Base-by-base conservation (phyloP, 2,888 invertebrate species). In the Mesopsocus fuscifrons region DNA sequence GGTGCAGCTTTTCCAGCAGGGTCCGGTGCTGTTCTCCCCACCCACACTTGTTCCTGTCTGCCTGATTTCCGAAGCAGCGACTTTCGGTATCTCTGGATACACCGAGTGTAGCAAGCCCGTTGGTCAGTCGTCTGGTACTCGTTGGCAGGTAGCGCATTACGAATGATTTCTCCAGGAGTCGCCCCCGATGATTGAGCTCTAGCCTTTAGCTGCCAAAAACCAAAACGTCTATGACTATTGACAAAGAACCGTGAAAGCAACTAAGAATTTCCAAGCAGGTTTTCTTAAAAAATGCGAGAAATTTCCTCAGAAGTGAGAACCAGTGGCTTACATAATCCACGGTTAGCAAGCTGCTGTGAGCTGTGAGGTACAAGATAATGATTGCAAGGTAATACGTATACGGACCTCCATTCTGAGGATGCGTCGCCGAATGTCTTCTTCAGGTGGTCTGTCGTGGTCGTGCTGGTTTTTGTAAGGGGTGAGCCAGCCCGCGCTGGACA, bases 401-500 rank as follows among this genome's bases (percentile, higher is more conserved):
- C 26, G 11, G n/a, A 38, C 38, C 38, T 38, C 38, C 20, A 20
- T 18, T 21, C 38, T 15, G 20, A 38, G 38, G 15, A 38, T 38
- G n/a, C 38, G 17, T 20, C 38, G 15, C 21, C 21, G 17, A 18
- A 38, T 38, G n/a, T 38, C 38, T 20, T 38, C 38, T 20, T 15
- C 16, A 21, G 38, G 20, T 18, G 38, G 38, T 21, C 20, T 15
- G 3, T 17, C 18, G 21, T 38, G 38, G 6, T 38, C 38, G 38
- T 38, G 38, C 13, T 38, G 17, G 17, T 16, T 38, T 20, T 38
- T 38, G 6, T 18, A 20, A 38, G 38, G 38, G 13, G 38, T 38
- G 17, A 38, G 20, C 38, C 38, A 38, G n/a, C 38, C 38, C 3
- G 38, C 38, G 20, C 38, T 38, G 17, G 38, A 38, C 38, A 38